These are phyloP conservation scores for Cheumatopsyche charites DNA, from an alignment of 1,140 invertebrate species.

Conservation along the genomic window DNA sequence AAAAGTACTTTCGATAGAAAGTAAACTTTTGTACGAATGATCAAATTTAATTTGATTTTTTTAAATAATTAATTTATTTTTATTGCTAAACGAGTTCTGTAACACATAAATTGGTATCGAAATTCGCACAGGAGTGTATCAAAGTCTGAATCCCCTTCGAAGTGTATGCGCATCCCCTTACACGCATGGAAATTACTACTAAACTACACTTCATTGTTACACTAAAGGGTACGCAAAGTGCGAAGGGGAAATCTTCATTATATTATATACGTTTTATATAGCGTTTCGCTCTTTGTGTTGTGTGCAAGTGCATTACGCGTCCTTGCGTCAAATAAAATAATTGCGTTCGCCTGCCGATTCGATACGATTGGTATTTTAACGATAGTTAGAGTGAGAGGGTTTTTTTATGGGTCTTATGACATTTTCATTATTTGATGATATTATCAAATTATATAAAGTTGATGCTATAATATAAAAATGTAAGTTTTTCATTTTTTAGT, in stretches of 20 bases:
- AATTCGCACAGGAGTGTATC: neutral
- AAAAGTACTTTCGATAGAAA: too few species aligned
- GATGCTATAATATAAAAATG: too few species aligned
- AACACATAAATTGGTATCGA: too few species aligned
- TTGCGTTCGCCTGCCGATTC: slow-evolving; percentile 39
- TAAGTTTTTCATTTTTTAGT: too few species aligned
- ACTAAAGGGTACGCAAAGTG: too few species aligned
- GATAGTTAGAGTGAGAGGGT: slow-evolving; percentile 34
- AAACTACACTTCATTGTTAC: slow-evolving; percentile 24
- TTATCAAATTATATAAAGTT: neutral
- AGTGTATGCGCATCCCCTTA: neutral
- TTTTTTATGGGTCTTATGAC: neutral
- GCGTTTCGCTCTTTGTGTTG: neutral
- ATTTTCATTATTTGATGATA: neutral
- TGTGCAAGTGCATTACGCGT: too few species aligned
- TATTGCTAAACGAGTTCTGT: too few species aligned
- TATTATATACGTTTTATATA: neutral
- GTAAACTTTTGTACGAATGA: too few species aligned
- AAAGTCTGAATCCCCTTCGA: neutral
- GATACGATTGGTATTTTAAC: slow-evolving; percentile 46
- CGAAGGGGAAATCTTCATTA: too few species aligned
- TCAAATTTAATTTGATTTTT: too few species aligned
- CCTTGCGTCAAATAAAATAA: slow-evolving; percentile 42
- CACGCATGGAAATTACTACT: slow-evolving; percentile 24
- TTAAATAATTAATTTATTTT: too few species aligned